Percentiles rank a stretch among this genome's conserved stretches.
These are phyloP conservation scores for Trematomus loennbergii DNA, from an alignment of 2,113 vertebrate genomes.

Conservation along the genomic window DNA sequence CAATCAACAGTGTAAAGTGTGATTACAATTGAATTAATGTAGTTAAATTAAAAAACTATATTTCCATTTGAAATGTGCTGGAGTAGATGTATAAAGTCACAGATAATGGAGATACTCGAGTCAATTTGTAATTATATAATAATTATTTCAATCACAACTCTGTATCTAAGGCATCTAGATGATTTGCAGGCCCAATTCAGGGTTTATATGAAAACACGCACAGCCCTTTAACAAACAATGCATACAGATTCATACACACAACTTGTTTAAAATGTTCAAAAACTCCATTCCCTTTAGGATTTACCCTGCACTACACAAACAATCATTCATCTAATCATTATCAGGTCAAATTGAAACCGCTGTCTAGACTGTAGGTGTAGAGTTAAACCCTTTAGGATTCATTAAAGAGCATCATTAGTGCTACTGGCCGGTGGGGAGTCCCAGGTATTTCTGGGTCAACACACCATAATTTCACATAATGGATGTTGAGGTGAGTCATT, in stretches of 20 bases:
- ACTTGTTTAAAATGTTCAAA: not conserved
- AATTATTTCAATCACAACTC: not conserved
- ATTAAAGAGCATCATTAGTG: not conserved
- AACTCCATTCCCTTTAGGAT: not conserved
- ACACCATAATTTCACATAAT: conserved; percentile 24
- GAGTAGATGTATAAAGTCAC: not conserved
- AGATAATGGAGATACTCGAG: not conserved
- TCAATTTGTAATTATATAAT: not conserved
- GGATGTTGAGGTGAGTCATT: conserved; percentile 39
- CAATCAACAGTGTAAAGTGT: not conserved
- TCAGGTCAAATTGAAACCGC: conserved; percentile 49
- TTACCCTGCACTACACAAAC: not conserved
- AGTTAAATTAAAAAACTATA: not conserved
- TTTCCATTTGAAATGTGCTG: not conserved
- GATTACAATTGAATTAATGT: not conserved
- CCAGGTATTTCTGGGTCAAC: conserved; percentile 56
- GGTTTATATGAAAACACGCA: not conserved
- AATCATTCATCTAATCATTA: not conserved
- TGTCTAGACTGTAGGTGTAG: conserved; percentile 51
- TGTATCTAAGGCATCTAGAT: not conserved
- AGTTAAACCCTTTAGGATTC: not conserved
- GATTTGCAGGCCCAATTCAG: not conserved
- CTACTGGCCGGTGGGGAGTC: conserved; percentile 52
- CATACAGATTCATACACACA: not conserved
- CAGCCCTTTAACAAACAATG: not conserved